Percentiles rank a stretch among this genome's conserved stretches.
Evolutionary conservation across 64 coral and sea anemone species (phyloP).

Genomic region (Porites lutea): DNA sequence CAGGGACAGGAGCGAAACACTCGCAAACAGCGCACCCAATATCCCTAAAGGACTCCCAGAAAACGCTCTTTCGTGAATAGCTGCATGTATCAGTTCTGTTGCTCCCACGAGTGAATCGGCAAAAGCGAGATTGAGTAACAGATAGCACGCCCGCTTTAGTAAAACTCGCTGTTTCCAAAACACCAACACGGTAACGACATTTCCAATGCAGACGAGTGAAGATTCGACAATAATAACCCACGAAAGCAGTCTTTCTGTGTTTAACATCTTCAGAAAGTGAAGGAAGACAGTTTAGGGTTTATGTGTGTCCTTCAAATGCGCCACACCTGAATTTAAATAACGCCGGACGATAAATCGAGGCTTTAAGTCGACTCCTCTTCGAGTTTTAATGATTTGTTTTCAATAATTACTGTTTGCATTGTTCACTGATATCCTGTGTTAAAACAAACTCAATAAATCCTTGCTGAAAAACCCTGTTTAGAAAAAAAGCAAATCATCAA

Average conservation of each 20-base stretch:
- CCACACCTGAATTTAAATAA: not conserved
- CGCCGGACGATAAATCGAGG: not conserved
- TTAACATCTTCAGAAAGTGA: not conserved
- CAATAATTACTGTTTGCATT: not conserved
- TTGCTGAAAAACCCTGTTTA: too few relatives aligned
- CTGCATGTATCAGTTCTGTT: not conserved
- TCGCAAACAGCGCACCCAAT: not conserved
- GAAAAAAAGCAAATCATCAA: too few relatives aligned
- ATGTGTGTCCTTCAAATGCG: too few relatives aligned
- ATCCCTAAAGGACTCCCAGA: too few relatives aligned
- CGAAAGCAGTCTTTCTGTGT: not conserved
- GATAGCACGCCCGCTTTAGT: not conserved
- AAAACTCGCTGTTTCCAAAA: not conserved
- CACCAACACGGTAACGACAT: not conserved
- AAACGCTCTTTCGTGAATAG: too few relatives aligned
- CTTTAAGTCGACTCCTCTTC: too few relatives aligned
- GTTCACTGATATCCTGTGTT: too few relatives aligned
- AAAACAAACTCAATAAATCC: too few relatives aligned
- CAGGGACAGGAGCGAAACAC: not conserved
- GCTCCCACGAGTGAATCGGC: not conserved
- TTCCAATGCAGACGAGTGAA: not conserved
- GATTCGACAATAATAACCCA: not conserved
- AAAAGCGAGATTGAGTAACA: not conserved
- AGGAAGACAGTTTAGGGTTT: too few relatives aligned
- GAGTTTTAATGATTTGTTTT: not conserved